Base-by-base conservation (phyloP, 2,113 vertebrate genomes). In the Bubo blakistoni region DNA sequence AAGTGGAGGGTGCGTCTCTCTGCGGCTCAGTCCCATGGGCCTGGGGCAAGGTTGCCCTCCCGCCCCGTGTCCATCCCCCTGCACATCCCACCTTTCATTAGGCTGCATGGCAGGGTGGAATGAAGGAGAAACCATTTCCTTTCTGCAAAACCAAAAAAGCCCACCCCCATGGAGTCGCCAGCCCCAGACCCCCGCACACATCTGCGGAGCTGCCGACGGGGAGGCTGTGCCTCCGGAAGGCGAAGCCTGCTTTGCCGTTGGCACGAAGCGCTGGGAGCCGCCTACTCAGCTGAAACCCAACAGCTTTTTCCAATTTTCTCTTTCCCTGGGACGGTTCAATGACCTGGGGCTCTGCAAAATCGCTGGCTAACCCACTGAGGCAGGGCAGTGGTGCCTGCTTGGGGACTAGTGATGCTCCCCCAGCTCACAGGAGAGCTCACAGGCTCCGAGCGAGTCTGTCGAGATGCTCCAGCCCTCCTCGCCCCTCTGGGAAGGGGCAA, bases 251-350 rank as follows among this genome's bases (percentile, higher is more conserved):
- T 79, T 44, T 80, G 86, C 95, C 87, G 49, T 91, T 96, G 95
- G 96, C 96, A 97, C n/a, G 21, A 69, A 95, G 94, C 0, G 1
- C 95, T 51, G 84, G 90, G 94, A 97, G 95, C 94, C 86, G 86
- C 86, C 94, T 94, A 95, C 96, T 97, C 96, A 95, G 96, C 92
- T 95, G 58, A 91, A 97, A 94, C 84, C 84, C 86, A 92, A 94
- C 94, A 97, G 92, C 91, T 94, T 96, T 89, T 96, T 95, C 93
- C 93, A 97, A 96, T 97, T 96, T 97, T 85, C 96, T 94, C 70
- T 9, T 81, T 95, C 92, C 92, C 81, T 84, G 89, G 92, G 94
- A 85, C 0, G 30, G 78, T 86, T 95, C 94, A 92, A 73, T 80
- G 96, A 82, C 94, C 94, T 66, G 70, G 74, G 92, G 86, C 96